These are phyloP conservation scores for Metallyticus violacea DNA, from an alignment of 2,888 invertebrate species.

Conservation along the genomic window DNA sequence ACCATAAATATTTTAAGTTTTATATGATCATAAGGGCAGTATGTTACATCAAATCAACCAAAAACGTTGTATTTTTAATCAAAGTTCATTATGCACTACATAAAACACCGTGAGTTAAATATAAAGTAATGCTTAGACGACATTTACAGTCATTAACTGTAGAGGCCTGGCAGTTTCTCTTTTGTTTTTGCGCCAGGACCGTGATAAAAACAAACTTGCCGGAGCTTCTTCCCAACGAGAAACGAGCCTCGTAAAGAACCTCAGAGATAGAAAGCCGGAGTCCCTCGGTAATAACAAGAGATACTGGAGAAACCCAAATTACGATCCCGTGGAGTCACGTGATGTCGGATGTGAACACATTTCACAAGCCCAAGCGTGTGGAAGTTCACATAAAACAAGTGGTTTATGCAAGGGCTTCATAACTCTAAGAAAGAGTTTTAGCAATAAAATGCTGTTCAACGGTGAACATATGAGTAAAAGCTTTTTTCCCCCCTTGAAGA, in stretches of 20 bases:
- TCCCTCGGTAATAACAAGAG: background rate
- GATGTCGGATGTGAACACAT: too few species aligned
- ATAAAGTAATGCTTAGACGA: background rate
- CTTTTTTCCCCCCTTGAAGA: background rate
- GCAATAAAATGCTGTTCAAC: background rate
- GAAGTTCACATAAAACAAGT: background rate
- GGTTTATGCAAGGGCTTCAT: background rate
- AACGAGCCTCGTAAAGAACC: background rate
- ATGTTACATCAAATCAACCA: too few species aligned
- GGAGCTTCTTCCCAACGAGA: background rate
- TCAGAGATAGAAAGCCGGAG: background rate
- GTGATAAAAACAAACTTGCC: background rate
- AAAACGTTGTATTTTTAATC: too few species aligned
- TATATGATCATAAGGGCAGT: too few species aligned
- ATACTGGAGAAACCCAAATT: background rate
- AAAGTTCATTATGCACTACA: background rate
- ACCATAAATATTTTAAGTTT: too few species aligned
- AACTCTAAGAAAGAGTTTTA: background rate
- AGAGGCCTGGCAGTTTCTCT: background rate
- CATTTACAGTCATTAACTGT: background rate
- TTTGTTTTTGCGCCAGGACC: background rate
- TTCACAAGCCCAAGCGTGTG: too few species aligned
- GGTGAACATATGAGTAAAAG: background rate
- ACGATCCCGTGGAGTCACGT: background rate
- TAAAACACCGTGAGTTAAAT: background rate